Base-by-base conservation (phyloP, 2,888 invertebrate species). In the Drosophila nigricruria region DNA sequence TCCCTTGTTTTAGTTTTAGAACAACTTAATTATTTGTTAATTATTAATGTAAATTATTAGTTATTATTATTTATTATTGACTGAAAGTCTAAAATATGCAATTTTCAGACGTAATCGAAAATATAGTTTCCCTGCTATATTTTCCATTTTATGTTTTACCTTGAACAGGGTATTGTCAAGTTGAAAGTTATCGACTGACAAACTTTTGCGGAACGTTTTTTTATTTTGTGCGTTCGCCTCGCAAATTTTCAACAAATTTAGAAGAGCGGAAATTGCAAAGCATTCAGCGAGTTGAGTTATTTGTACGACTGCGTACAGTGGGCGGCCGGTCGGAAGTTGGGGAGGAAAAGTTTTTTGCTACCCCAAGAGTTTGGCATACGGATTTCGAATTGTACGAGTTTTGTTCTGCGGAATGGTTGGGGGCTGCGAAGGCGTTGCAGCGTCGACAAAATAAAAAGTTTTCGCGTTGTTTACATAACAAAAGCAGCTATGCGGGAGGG, bases 211-310 rank as follows among this genome's bases (percentile, higher is more conserved):
- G 34, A 18, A 25, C 30, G 43, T 54, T 49, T 50, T 54, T 56
- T 53, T 64, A 38, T 71, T 65, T 52, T 67, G 75, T 79, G 74
- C 73, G 77, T 77, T 76, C 50, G 68, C 77, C 70, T 76, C 76
- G 80, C 70, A 77, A 79, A 84, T 89, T 84, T 89, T 86, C 77
- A 84, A 87, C 88, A 87, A 89, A 88, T 82, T 84, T 86, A 89
- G 86, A 89, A 89, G 85, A 88, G 79, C 86, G 89, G 88, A 89
- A 89, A 89, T 89, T 89, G 86, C 86, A 79, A 89, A 86, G 85
- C 86, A 89, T 87, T 89, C 88, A 88, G 81, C 79, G 85, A 83
- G 82, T 82, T 86, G 85, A 82, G 88, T 87, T 83, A 83, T 83
- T 84, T 87, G 82, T 82, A 82, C 71, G 73, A 79, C 40, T 74